These are phyloP conservation scores for Aepyceros melampus DNA, from an alignment of 2,113 vertebrate genomes.

Conservation along the genomic window DNA sequence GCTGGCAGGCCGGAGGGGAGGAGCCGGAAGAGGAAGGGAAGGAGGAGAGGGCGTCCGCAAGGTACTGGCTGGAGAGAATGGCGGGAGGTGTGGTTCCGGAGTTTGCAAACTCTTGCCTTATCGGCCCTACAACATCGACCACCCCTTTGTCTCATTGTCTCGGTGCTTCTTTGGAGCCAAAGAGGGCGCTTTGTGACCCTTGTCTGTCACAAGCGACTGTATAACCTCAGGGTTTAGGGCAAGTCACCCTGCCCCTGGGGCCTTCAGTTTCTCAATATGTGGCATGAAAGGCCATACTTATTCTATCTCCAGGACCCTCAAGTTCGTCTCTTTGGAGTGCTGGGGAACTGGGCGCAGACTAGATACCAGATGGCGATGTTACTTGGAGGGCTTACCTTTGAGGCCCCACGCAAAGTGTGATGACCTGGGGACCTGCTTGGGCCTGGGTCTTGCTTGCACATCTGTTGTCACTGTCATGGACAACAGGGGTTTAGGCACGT, in stretches of 20 bases:
- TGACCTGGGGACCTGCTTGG: neutral
- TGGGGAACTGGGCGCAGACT: neutral
- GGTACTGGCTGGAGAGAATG: accelerated
- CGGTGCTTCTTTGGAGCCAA: neutral
- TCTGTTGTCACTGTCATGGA: neutral
- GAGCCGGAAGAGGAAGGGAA: neutral
- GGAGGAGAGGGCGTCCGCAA: neutral
- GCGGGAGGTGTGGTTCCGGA: neutral
- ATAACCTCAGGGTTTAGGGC: neutral
- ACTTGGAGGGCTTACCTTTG: neutral
- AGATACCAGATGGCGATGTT: neutral
- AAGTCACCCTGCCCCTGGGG: neutral
- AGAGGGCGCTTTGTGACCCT: neutral
- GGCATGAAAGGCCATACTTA: neutral
- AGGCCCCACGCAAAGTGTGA: neutral
- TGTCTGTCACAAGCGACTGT: neutral
- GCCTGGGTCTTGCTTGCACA: neutral
- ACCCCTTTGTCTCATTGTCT: accelerated
- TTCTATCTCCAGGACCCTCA: neutral
- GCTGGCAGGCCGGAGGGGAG: neutral
- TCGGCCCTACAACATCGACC: accelerated
- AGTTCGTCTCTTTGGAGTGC: neutral
- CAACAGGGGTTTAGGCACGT: neutral
- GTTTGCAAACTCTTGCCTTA: accelerated
- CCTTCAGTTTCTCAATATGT: neutral